A percentile compares a stretch with the other conserved stretches of the same genome.
phyloP scores from a whole-genome alignment of 2,113 vertebrate species.

The Corythornis vintsioides region DNA sequence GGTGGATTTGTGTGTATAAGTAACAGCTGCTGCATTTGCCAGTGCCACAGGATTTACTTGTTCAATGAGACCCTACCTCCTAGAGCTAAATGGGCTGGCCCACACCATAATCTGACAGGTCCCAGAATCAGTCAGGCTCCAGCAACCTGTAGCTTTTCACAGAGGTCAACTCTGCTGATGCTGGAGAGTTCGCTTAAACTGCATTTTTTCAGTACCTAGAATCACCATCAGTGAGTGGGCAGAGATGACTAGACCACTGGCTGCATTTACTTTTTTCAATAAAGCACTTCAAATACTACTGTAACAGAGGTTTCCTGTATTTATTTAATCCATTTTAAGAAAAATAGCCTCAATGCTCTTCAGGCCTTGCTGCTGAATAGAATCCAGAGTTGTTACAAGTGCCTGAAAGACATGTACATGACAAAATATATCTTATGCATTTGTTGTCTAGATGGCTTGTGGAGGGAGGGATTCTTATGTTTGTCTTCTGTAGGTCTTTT shows the following conservation, averaged over 20 bases:
- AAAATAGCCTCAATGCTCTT: constrained; percentile 19
- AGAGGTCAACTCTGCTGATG: not conserved
- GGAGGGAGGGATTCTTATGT: not conserved
- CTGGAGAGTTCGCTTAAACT: not conserved
- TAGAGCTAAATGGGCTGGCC: not conserved
- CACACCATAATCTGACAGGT: not conserved
- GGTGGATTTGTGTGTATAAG: not conserved
- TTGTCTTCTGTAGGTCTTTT: constrained; percentile 31
- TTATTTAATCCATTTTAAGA: constrained; percentile 25
- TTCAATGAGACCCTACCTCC: not conserved
- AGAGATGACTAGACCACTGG: not conserved
- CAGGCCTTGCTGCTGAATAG: not conserved
- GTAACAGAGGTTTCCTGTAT: not conserved
- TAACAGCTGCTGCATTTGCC: not conserved
- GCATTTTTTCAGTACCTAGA: not conserved
- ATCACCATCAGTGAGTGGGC: not conserved
- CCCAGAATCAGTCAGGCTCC: not conserved
- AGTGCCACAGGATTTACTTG: not conserved
- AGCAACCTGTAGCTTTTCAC: not conserved
- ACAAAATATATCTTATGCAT: not conserved
- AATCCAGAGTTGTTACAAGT: not conserved
- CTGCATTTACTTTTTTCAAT: not conserved
- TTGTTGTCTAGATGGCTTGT: not conserved
- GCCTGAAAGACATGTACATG: constrained; percentile 21
- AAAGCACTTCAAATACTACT: not conserved